A percentile compares a stretch with the other conserved stretches of the same genome.
Evolutionary conservation across 2,888 invertebrate species (phyloP).

Genomic region (Synergus japonicus): DNA sequence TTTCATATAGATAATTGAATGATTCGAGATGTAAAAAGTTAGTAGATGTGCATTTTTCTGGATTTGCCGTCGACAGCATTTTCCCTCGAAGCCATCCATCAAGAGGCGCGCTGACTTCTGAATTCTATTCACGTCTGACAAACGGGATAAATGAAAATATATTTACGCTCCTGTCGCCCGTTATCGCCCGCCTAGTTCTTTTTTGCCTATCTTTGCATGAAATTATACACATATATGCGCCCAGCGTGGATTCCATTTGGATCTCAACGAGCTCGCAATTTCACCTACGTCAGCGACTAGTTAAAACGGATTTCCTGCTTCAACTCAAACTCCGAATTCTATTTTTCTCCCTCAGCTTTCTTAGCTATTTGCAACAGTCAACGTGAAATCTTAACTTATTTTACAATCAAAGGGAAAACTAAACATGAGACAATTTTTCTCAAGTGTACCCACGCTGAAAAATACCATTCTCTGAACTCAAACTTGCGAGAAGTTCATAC

Average conservation of each 20-base stretch:
- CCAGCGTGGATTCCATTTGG: conserved; percentile 24
- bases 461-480: too few species aligned
- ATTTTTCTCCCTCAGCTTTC: background rate
- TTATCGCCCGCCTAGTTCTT: conserved; percentile 31
- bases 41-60: conserved; percentile 6
- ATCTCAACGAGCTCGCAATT: conserved; percentile 16
- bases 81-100: conserved; percentile 28
- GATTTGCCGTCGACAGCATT: conserved; percentile 18
- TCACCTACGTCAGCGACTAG: conserved; percentile 34
- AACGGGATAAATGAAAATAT: conserved; percentile 39
- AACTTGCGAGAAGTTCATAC: too few species aligned
- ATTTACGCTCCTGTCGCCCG: conserved; percentile 36
- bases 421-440: background rate
- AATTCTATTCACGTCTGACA: conserved; percentile 35
- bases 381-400: background rate
- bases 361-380: background rate
- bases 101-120: conserved; percentile 34
- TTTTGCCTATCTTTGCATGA: conserved; percentile 27
- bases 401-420: background rate
- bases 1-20: background rate
- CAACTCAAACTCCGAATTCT: background rate
- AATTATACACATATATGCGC: conserved; percentile 36
- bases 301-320: conserved; percentile 27
- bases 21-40: background rate
- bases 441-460: background rate